A percentile compares a stretch with the other conserved stretches of the same genome.
These are phyloP conservation scores for Neodon shergylaensis DNA, from an alignment of 2,113 vertebrate species.

Conservation along the genomic window DNA sequence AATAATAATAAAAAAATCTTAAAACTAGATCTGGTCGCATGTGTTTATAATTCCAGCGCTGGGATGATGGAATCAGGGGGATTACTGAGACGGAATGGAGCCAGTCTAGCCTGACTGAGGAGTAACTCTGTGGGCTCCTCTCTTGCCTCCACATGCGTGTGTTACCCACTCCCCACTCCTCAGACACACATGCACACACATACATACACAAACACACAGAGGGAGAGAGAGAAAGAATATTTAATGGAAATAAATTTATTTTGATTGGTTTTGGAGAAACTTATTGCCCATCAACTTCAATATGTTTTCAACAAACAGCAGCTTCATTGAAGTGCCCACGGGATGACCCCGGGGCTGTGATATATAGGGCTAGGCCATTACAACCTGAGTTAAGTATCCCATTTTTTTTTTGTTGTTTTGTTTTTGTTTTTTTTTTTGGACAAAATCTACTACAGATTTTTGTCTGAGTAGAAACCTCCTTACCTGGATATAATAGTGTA, in stretches of 20 bases:
- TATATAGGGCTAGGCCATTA: background rate
- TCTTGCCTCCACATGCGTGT: too few species aligned
- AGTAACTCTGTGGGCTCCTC: background rate
- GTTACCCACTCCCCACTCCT: background rate
- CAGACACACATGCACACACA: background rate
- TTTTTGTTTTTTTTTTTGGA: background rate
- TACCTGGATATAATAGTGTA: background rate
- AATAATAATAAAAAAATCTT: background rate
- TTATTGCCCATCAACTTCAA: background rate
- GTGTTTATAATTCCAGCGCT: background rate
- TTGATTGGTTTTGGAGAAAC: constrained; percentile 34
- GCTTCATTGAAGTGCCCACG: background rate
- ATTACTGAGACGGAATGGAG: background rate
- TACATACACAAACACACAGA: background rate
- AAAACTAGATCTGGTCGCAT: background rate
- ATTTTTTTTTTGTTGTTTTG: background rate
- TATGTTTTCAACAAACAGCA: background rate
- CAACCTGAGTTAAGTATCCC: background rate
- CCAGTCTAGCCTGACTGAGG: background rate
- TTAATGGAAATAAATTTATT: background rate
- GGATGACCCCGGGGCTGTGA: background rate
- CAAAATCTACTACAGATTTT: background rate
- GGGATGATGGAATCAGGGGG: too few species aligned
- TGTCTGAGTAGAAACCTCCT: background rate
- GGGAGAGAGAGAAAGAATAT: background rate